phyloP scores from a whole-genome alignment of 2,797 vertebrate genomes.

The Huso huso region DNA sequence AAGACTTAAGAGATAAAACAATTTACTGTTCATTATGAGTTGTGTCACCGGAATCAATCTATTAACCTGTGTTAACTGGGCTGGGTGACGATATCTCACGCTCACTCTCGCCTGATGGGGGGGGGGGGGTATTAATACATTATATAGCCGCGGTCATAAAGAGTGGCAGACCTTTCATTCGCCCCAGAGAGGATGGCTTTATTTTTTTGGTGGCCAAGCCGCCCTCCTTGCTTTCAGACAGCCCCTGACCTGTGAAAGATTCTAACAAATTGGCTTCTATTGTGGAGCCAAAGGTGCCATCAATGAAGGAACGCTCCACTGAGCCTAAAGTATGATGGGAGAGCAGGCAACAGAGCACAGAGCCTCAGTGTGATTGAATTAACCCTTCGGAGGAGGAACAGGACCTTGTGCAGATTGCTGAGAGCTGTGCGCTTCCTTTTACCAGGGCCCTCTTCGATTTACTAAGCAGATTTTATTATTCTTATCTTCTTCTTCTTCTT shows the following conservation, averaged over 20 bases:
- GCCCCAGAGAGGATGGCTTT: slow-evolving; percentile 85
- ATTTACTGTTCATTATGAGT: slow-evolving; percentile 99
- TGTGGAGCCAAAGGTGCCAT: slow-evolving; percentile 99
- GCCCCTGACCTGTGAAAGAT: slow-evolving; percentile 99
- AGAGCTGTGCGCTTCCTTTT: not conserved
- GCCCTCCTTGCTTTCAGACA: slow-evolving; percentile 80
- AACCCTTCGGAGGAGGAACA: slow-evolving; percentile 70
- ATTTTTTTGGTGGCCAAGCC: slow-evolving; percentile 82
- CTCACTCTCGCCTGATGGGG: slow-evolving; percentile 44
- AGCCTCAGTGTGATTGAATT: slow-evolving; percentile 90
- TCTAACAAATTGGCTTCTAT: slow-evolving; percentile 99
- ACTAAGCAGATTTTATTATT: not conserved
- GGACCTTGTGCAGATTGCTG: not conserved
- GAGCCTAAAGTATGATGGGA: slow-evolving; percentile 95
- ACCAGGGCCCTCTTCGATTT: not conserved
- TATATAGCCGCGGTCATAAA: slow-evolving; percentile 77
- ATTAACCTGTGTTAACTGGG: slow-evolving; percentile 99
- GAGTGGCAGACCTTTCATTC: slow-evolving; percentile 90
- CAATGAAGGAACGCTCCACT: slow-evolving; percentile 93
- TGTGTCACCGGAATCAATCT: slow-evolving; percentile 99
- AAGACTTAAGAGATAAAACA: slow-evolving; percentile 99
- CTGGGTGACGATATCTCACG: slow-evolving; percentile 76
- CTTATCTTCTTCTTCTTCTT: no score
- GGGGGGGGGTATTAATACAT: slow-evolving; percentile 68
- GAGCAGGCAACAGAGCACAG: slow-evolving; percentile 84